A percentile compares a stretch with the other conserved stretches of the same genome.
Evolutionary conservation across 2,113 vertebrate species (phyloP).

Genomic region (Syrrhaptes paradoxus): DNA sequence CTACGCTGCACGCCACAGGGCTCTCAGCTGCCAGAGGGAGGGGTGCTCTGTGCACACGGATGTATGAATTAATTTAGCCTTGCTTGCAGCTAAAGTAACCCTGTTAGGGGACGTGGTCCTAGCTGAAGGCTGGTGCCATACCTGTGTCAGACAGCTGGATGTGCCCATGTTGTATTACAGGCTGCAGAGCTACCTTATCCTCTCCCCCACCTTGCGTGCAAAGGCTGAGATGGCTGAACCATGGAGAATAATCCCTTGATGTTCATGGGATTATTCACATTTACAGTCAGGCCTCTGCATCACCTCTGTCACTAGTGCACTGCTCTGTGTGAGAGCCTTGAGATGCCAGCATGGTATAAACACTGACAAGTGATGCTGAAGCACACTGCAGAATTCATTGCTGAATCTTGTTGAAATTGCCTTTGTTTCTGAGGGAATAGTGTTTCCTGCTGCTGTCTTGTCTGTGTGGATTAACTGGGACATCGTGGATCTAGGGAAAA

Average conservation of each 20-base stretch:
- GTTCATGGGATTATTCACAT: slow-evolving; percentile 9
- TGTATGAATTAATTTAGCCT: background rate
- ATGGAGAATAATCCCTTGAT: slow-evolving; percentile 21
- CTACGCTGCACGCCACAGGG: background rate
- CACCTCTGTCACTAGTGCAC: background rate
- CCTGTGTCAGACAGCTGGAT: background rate
- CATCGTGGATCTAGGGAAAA: background rate
- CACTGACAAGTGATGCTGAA: background rate
- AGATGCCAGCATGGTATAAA: rapidly evolving
- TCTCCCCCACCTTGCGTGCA: slow-evolving; percentile 12
- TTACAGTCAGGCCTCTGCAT: slow-evolving; percentile 5
- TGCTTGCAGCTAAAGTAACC: background rate
- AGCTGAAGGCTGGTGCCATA: background rate
- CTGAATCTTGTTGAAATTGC: background rate
- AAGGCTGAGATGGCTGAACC: slow-evolving; percentile 10
- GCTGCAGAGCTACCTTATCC: background rate
- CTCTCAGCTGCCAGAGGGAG: background rate
- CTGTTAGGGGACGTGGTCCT: rapidly evolving
- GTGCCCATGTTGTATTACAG: rapidly evolving
- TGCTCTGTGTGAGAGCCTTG: background rate
- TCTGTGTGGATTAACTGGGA: background rate
- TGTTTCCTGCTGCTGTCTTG: background rate
- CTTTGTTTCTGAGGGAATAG: background rate
- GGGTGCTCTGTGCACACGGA: background rate
- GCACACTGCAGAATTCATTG: rapidly evolving